Conservation (phyloP, 2,113 vertebrate genomes). For the Leucopsar rothschildi region DNA sequence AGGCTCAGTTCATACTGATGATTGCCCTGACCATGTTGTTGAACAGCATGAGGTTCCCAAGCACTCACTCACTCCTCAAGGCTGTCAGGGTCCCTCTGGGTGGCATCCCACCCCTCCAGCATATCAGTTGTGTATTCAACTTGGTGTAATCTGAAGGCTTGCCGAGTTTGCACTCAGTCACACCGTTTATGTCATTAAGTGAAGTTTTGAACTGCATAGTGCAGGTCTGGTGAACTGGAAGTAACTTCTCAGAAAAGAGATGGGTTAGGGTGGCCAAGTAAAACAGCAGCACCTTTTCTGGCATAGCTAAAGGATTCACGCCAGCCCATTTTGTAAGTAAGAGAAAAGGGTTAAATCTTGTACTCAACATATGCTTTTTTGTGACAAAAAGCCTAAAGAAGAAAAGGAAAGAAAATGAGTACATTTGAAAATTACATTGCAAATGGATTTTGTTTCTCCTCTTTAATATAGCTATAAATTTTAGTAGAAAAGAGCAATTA, state of each 20-base stretch:
- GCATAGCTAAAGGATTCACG: not conserved
- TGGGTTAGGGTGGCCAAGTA: not conserved
- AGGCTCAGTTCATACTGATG: not conserved
- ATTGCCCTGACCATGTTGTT: accelerated
- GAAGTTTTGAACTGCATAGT: not conserved
- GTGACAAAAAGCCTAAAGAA: not conserved
- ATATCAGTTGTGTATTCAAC: accelerated
- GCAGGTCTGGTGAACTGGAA: not conserved
- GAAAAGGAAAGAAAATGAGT: not conserved
- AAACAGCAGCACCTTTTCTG: not conserved
- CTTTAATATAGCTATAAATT: not conserved
- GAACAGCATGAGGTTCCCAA: not conserved
- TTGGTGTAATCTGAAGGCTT: not conserved
- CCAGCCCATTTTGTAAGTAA: not conserved
- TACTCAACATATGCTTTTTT: not conserved
- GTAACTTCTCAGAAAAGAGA: not conserved
- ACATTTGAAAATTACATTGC: not conserved
- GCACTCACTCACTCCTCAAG: not conserved
- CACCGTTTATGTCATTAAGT: not conserved
- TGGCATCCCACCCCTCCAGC: not conserved
- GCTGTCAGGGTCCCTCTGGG: not conserved
- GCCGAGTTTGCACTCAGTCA: not conserved
- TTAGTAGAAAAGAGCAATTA: not conserved
- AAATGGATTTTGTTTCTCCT: not conserved
- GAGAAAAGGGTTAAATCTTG: not conserved